phyloP scores from a whole-genome alignment of 1,140 invertebrate species.

The Sinella curviseta region DNA sequence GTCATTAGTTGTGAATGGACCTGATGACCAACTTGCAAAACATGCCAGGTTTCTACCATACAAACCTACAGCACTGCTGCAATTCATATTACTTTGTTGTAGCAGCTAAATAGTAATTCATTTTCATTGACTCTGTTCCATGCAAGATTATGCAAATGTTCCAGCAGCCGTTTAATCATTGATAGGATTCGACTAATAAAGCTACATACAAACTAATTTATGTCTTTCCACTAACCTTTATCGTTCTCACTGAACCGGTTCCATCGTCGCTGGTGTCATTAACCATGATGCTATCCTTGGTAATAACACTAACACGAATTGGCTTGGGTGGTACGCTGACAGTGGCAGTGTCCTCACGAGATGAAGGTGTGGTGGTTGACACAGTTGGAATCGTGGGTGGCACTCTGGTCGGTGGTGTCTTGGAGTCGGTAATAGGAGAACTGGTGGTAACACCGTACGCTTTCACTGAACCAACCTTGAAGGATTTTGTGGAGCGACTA shows the following conservation, averaged over 20 bases:
- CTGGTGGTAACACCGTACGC: not conserved
- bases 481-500: not conserved
- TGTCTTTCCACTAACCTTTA: too few species aligned
- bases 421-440: not conserved
- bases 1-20: too few species aligned
- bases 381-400: not conserved
- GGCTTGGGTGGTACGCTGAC: constrained; percentile 23
- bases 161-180: too few species aligned
- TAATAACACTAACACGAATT: constrained; percentile 46
- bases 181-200: too few species aligned
- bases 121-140: too few species aligned
- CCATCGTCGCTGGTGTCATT: not conserved
- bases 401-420: not conserved
- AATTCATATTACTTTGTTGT: too few species aligned
- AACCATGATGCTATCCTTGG: constrained; percentile 38
- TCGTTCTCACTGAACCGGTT: not conserved
- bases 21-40: too few species aligned
- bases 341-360: not conserved
- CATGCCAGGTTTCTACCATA: too few species aligned
- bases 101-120: too few species aligned
- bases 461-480: not conserved
- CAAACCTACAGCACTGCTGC: too few species aligned
- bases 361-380: not conserved
- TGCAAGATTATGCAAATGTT: too few species aligned
- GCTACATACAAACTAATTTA: too few species aligned